phyloP scores from a whole-genome alignment of 2,888 invertebrate genomes.

The Brachynemurus nebulosus region DNA sequence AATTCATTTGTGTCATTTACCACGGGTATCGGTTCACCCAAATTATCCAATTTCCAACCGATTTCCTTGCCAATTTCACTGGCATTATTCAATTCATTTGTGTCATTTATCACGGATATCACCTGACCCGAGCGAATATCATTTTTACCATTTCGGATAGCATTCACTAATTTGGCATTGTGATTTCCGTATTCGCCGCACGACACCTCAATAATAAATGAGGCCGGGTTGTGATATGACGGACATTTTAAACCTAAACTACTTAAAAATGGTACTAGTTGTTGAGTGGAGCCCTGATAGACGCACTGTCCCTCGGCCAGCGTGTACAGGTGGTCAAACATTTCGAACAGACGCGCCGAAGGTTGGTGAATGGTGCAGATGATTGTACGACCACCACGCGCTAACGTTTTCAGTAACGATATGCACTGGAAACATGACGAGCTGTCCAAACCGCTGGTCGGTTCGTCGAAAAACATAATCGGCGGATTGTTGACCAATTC shows the following conservation, averaged over 20 bases:
- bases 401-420: conserved; percentile 72
- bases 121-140: conserved; percentile 63
- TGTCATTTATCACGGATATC: conserved; percentile 44
- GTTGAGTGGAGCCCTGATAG: conserved; percentile 78
- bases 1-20: conserved; percentile 35
- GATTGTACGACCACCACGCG: conserved; percentile 82
- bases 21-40: no score
- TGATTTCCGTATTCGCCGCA: conserved; percentile 94
- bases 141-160: conserved; percentile 71
- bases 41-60: conserved; percentile 32
- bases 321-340: conserved; percentile 92
- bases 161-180: conserved; percentile 66
- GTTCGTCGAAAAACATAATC: conserved; percentile 96
- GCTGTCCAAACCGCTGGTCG: conserved; percentile 90
- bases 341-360: conserved; percentile 89
- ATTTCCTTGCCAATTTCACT: conserved; percentile 23
- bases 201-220: conserved; percentile 92
- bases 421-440: conserved; percentile 93
- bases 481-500: conserved; percentile 95
- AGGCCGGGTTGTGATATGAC: conserved; percentile 93
- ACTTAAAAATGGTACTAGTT: conserved; percentile 68
- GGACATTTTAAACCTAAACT: conserved; percentile 79
- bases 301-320: conserved; percentile 90
- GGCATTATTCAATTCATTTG: conserved; percentile 33
- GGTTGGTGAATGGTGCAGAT: conserved; percentile 96